Percentiles rank a stretch among this genome's conserved stretches.
phyloP scores from a whole-genome alignment of 2,888 invertebrate species.

The Andrena fulva region DNA sequence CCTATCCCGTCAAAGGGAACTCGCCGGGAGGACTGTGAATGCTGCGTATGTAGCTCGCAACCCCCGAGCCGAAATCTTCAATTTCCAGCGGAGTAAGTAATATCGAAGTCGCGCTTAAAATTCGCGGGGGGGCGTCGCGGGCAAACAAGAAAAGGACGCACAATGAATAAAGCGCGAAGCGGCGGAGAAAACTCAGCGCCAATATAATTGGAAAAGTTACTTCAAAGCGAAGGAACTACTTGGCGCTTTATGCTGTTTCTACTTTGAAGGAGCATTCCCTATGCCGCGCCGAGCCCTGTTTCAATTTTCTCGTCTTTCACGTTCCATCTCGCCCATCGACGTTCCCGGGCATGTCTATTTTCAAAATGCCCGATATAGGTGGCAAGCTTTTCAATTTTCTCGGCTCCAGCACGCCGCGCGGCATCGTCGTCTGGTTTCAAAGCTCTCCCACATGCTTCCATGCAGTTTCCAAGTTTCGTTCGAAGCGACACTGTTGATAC shows the following conservation, averaged over 20 bases:
- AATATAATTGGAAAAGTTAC: constrained; percentile 2
- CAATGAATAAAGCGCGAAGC: not conserved
- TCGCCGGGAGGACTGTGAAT: not conserved
- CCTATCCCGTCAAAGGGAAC: not conserved
- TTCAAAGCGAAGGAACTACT: not conserved
- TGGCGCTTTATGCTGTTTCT: not conserved
- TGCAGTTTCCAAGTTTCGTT: constrained; percentile 6
- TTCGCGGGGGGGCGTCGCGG: not conserved
- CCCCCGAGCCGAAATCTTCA: not conserved
- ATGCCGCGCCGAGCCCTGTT: not conserved
- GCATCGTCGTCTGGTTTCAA: not conserved
- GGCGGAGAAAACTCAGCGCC: not conserved
- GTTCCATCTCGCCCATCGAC: not conserved
- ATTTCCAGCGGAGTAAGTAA: not conserved
- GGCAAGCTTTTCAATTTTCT: constrained; percentile 29
- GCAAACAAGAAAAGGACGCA: too few species aligned
- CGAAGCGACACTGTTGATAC: not conserved
- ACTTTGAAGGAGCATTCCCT: constrained; percentile 8
- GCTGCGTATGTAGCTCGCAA: not conserved
- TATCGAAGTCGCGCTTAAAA: not conserved
- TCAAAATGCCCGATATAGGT: not conserved
- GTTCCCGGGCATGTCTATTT: not conserved
- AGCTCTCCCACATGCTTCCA: not conserved
- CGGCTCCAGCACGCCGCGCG: not conserved
- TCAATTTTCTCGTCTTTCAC: constrained; percentile 24